Conservation (phyloP, 1,140 invertebrate genomes). For the Drosophila nebulosa region DNA sequence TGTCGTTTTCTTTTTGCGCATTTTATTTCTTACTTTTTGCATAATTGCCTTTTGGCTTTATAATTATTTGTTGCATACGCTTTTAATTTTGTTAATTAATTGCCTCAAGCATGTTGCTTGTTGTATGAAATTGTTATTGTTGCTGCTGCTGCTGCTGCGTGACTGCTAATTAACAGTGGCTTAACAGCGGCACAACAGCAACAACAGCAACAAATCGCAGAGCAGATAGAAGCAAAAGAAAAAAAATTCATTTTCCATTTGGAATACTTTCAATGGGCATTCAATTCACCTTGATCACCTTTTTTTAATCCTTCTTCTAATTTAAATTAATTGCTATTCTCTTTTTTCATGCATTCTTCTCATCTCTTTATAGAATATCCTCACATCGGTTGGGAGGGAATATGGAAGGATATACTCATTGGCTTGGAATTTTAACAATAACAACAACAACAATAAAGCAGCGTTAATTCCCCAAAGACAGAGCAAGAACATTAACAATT, state of each 20-base stretch:
- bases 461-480: constrained; percentile 74
- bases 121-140: background rate
- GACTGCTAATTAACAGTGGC: constrained; percentile 7
- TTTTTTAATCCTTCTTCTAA: background rate
- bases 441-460: constrained; percentile 66
- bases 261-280: too few relatives aligned
- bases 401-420: constrained; percentile 24
- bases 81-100: constrained; percentile 77
- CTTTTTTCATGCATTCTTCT: background rate
- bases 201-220: constrained; percentile 3
- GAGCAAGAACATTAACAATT: constrained; percentile 72
- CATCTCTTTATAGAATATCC: constrained; percentile 62
- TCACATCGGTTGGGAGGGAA: background rate
- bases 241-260: too few relatives aligned
- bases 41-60: constrained; percentile 73
- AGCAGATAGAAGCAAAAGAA: too few relatives aligned
- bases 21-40: constrained; percentile 49
- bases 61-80: constrained; percentile 75
- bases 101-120: constrained; percentile 31
- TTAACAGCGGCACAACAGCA: too few relatives aligned
- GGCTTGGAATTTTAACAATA: constrained; percentile 73
- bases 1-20: constrained; percentile 9
- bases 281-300: background rate
- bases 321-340: background rate
- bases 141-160: constrained; percentile 53